phyloP scores from a whole-genome alignment of 2,113 vertebrate species.

The Apistogramma diplotaenia region DNA sequence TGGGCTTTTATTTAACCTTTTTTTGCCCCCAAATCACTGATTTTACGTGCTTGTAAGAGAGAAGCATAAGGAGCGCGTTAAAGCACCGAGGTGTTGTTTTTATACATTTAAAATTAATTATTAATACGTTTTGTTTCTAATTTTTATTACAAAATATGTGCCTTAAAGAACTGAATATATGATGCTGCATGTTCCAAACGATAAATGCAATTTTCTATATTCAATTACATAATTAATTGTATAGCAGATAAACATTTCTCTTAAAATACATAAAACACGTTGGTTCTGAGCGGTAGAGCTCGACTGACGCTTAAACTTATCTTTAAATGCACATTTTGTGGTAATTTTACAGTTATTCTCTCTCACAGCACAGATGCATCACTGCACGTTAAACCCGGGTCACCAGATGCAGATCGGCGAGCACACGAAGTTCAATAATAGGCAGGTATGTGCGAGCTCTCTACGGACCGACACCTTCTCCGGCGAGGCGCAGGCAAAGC shows the following conservation, averaged over 20 bases:
- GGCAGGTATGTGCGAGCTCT: constrained; percentile 46
- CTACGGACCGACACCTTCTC: constrained; percentile 54
- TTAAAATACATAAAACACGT: not conserved
- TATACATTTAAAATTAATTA: not conserved
- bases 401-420: not conserved
- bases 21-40: constrained; percentile 9
- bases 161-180: not conserved
- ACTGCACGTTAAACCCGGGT: not conserved
- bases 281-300: not conserved
- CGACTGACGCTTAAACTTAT: not conserved
- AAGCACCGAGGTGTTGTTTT: not conserved
- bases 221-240: not conserved
- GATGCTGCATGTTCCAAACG: not conserved
- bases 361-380: not conserved
- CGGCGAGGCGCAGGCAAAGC: constrained; percentile 50
- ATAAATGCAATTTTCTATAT: not conserved
- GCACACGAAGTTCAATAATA: constrained; percentile 13
- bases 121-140: not conserved
- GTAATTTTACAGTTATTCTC: not conserved
- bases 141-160: not conserved
- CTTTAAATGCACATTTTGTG: not conserved
- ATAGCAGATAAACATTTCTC: not conserved
- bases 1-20: constrained; percentile 34
- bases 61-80: not conserved
- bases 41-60: constrained; percentile 30